Conservation (phyloP, 2,113 vertebrate genomes). For the Elaphurus davidianus region DNA sequence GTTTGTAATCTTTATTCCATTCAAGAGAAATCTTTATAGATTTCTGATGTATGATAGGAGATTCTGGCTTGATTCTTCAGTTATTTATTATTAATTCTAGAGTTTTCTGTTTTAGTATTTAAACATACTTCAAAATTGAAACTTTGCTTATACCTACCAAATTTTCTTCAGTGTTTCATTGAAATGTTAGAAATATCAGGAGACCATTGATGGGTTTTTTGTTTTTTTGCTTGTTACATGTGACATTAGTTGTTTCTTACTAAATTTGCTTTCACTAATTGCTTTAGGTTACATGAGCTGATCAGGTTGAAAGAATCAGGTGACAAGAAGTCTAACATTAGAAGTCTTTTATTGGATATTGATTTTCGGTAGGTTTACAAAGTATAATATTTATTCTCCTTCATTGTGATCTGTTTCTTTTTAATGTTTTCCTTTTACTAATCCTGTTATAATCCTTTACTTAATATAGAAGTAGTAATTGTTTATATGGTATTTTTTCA, state of each 20-base stretch:
- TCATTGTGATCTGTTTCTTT: constrained; percentile 26
- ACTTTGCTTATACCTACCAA: neutral
- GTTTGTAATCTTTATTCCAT: neutral
- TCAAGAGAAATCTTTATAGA: neutral
- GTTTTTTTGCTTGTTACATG: constrained; percentile 53
- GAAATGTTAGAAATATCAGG: neutral
- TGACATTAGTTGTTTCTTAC: constrained; percentile 31
- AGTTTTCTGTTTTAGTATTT: constrained; percentile 11
- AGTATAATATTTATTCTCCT: neutral
- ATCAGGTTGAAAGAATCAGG: constrained; percentile 85
- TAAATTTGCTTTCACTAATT: constrained; percentile 73
- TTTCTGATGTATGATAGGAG: neutral
- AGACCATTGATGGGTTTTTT: neutral
- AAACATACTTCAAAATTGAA: constrained; percentile 5
- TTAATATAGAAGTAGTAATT: neutral
- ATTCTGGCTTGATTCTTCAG: neutral
- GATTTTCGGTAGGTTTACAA: constrained; percentile 91
- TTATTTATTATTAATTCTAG: constrained; percentile 23
- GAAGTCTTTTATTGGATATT: constrained; percentile 95
- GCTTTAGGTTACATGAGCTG: constrained; percentile 92
- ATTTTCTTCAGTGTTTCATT: constrained; percentile 24
- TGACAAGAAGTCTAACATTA: constrained; percentile 77
- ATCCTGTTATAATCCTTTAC: neutral
- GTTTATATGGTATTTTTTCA: neutral
- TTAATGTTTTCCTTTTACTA: constrained; percentile 3